Conservation (phyloP, 2,113 vertebrate genomes). For the Ammodytes marinus region DNA sequence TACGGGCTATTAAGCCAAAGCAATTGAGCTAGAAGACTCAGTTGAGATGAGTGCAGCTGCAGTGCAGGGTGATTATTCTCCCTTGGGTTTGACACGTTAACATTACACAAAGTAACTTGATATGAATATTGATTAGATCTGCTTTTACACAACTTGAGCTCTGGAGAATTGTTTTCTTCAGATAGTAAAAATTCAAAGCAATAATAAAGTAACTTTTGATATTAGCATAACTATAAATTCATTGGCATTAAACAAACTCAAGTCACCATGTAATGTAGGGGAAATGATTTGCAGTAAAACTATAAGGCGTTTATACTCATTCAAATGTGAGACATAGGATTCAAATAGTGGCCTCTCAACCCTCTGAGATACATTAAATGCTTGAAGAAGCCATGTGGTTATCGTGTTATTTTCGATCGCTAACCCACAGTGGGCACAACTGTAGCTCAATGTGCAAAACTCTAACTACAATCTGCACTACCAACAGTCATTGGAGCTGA, state of each 20-base stretch:
- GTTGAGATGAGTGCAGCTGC: too few species aligned
- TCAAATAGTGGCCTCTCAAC: slow-evolving; percentile 29
- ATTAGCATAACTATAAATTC: not conserved
- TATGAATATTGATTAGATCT: not conserved
- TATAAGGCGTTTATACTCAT: too few species aligned
- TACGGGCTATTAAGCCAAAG: too few species aligned
- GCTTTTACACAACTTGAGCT: too few species aligned
- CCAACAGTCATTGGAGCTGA: too few species aligned
- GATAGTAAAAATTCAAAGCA: not conserved
- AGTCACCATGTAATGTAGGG: not conserved
- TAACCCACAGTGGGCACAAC: too few species aligned
- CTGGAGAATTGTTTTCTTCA: not conserved
- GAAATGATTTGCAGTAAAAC: not conserved
- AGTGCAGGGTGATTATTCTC: not conserved
- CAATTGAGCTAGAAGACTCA: too few species aligned
- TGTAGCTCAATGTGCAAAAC: too few species aligned
- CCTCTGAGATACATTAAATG: not conserved
- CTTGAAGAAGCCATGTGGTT: not conserved
- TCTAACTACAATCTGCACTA: too few species aligned
- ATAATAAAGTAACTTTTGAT: not conserved
- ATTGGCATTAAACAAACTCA: slow-evolving; percentile 14
- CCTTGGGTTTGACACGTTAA: not conserved
- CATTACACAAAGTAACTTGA: not conserved
- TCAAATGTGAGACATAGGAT: slow-evolving; percentile 33
- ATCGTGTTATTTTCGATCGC: slow-evolving; percentile 15